Base-by-base conservation (phyloP, 2,113 vertebrate genomes). In the Misgurnus mizolepis region DNA sequence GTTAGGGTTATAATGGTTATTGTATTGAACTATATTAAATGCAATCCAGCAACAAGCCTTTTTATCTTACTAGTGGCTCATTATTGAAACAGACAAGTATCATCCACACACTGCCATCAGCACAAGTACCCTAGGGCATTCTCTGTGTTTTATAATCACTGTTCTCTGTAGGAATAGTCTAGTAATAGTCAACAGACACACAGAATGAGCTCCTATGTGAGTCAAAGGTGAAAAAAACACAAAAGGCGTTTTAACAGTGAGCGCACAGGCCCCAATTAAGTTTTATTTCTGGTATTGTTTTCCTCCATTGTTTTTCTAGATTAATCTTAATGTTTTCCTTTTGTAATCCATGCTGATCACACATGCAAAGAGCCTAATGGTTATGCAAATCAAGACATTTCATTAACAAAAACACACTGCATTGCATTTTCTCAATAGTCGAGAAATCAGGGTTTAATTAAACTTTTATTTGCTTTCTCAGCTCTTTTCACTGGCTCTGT, bases 381-480 rank as follows among this genome's bases (percentile, higher is more conserved):
- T 18, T 80, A 84, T 86, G 85, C 73, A 86, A 85, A 89, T 85
- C 3, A 40, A 80, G 75, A 58, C 75, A 81, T 47, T 62, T 79
- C 56, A 15, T 74, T 60, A 84, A 73, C 9, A 68, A 62, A 82
- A 34, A 60, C 65, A 72, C 22, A 55, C 76, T 78, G 85, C 67
- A 41, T 61, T 70, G 50, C 50, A 58, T 18, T 7, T 10, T 68
- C 65, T 70, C 66, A 55, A 67, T 18, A 77, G 75, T 81, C 76
- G 78, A 78, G 86, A 87, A 84, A 88, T 85, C 45, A 70, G 84
- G 82, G 83, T 90, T 91, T 88, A 89, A 86, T 84, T 72, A 84
- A 80, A 53, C 64, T 88, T 82, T 76, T 81, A 41, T 27, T 82
- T 66, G 6, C 22, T 49, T 9, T 55, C 65, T 53, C 47, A 47